Evolutionary conservation across 1,140 invertebrate genomes (phyloP), one percentile per base, ranked within the genome.

Genomic region (Drosophila subobscura): DNA sequence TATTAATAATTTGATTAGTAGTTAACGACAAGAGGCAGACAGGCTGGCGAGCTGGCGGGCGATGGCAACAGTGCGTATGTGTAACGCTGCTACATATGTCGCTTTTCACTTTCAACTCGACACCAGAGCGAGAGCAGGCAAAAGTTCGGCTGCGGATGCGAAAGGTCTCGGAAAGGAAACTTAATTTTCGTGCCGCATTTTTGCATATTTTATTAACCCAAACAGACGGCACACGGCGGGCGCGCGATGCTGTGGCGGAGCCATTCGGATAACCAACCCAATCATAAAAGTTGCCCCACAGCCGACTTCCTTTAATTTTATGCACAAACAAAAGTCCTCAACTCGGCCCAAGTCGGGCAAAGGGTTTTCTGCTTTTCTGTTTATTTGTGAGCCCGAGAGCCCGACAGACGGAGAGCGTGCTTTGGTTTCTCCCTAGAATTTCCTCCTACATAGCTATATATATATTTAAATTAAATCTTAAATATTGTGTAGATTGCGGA

Each of bases 151-250:
- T 16, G 25, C 2, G 37, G 29, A 37, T 41, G 58, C 41, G 40
- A 77, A 79, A 75, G 81, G 72, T 80, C 65, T 33, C 77, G 55
- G 55, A 78, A 67, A 40, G 50, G 65, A 85, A 85, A 85, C 81
- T 86, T 86, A 85, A 85, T 86, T 85, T 85, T 77, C 61, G 65
- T 73, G 77, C 57, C 54, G 57, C 58, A 86, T 75, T 81, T 85
- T 85, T 85, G 81, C 81, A 85, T 85, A 85, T 85, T 85, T 85
- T 85, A 86, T 85, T 81, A 85, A 85, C 81, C 73, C 65, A 75
- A 85, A 71, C 83, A 86, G 83, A 70, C 68, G 77, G 73, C 83
- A 65, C 53, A 75, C 71, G 79, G 72, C 64, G 16, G 16, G 72
- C 64, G 57, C 77, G 66, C 33, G 3, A 10, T 12, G 33, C 3